Evolutionary conservation across 2,113 vertebrate genomes (phyloP), one percentile per base, ranked within the genome.

Genomic region (Oreochromis aureus): DNA sequence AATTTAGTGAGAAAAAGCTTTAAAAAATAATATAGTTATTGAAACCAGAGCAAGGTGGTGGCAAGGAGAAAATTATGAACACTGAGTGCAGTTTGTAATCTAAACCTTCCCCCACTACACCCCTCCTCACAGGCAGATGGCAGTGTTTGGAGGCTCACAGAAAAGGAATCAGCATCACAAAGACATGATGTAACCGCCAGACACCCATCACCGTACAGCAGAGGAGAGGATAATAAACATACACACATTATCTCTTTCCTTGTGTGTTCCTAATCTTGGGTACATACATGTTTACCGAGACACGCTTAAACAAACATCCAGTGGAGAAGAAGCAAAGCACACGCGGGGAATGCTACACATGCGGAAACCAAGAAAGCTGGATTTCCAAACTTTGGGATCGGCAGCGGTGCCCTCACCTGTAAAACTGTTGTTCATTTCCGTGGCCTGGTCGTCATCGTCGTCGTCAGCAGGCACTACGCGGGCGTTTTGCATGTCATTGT

Each of bases 381-480:
- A 39, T 48, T 58, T 22, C 39, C 12, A 79, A 88, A 91, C 69
- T 82, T 78, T 24, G 24, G 80, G 12, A 85, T n/a, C 24, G 6
- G 71, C 69, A 56, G 71, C 48, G 6, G 83, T 12, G 36, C 66
- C 58, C 93, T 97, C 97, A 99, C 98, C 98, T 99, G 98, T 99
- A 96, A 99, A 98, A 95, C 98, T 98, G 96, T 98, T 99, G 97
- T 97, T 99, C 98, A 99, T 99, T 98, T 99, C 98, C 98, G 98
- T 96, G 95, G 96, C 96, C 86, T 97, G 97, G 94, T 99, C 97
- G 93, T 98, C 98, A 95, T 98, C 97, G 83, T 97, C 96, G 89
- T 98, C 97, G 95, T 98, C 98, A 80, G 97, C 92, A 86, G 97
- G 97, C 96, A 97, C 98, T 99, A 99, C 96, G 96, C 97, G 97